Base-by-base conservation (phyloP, 2,797 vertebrate species). In the Danionella dracula region DNA sequence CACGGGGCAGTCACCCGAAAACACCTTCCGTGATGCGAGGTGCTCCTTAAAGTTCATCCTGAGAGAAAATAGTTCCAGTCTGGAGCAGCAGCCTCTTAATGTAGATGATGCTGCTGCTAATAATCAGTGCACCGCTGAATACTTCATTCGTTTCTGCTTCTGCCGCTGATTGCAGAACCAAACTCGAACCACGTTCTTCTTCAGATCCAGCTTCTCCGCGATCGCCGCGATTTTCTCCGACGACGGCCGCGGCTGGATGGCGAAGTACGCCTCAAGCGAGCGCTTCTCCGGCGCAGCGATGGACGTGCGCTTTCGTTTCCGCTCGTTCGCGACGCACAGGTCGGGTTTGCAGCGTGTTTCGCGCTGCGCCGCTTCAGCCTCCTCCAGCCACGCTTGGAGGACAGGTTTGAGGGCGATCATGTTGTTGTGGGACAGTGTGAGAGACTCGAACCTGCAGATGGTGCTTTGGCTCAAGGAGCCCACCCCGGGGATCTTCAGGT, bases 101-200 rank as follows among this genome's bases (percentile, higher is more conserved):
- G n/a, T n/a, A n/a, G n/a, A n/a, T n/a, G n/a, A n/a, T n/a, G n/a
- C n/a, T n/a, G n/a, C n/a, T n/a, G n/a, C n/a, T n/a, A n/a, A n/a
- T n/a, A n/a, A n/a, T 79, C 91, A 96, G 83, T 94, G 94, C 72
- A 88, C 90, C 29, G 93, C 94, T 0, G 93, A 93, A 79, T 94
- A 96, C 79, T 96, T 96, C 93, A 96, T 95, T 80, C 94, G 85
- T 84, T 96, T 96, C 85, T 96, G 94, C 84, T 96, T 96, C 79
- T 96, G 94, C 78, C 94, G 85, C 83, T 96, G 94, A 83, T 96
- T 96, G 79, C 94, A 96, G 79, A 96, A 96, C 94, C 93, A 96
- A 73, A 96, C 94, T 50, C 94, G 87, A 76, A 96, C 94, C 79
- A 96, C 94, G 51, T 95, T 96, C 85, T 96, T 96, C 85, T 95